Evolutionary conservation across 2,888 invertebrate genomes (phyloP), one percentile per base, ranked within the genome.

Genomic region (Ophonus ardosiacus): DNA sequence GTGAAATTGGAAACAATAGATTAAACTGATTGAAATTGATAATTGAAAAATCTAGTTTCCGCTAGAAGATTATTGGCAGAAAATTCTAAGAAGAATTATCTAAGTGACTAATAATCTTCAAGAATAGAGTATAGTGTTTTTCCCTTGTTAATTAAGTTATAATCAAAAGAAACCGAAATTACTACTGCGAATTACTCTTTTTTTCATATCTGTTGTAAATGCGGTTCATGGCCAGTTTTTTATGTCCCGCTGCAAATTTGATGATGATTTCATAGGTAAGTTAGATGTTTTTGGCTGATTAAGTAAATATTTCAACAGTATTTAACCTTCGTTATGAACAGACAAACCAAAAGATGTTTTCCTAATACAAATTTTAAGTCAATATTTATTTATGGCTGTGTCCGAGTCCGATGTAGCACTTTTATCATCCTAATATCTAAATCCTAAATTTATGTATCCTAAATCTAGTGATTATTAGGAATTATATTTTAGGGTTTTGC

Each of bases 201-300:
- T 59, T 59, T 59, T 17, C 59, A 59, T 21, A 13, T 5, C 13
- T 10, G 63, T 63, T 63, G 21, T 63, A 63, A 63, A 63, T 63
- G 21, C 63, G 63, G 63, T 63, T 63, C 63, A 63, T 13, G 63
- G 63, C 24, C 63, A 63, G 18, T 63, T 63, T 63, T 63, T 63
- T 21, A 18, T 10, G 13, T 59, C 59, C 18, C 8, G 21, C 18
- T 21, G 21, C 63, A 63, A 63, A 63, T 24, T 63, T 63, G 21
- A 18, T 13, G 63, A 63, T 63, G 63, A 63, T 63, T 63, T 63
- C 63, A 63, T 63, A 63, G 63, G 63, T 63, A 61, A 21, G 18
- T 17, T 61, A 61, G 24, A 18, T 21, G 21, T 63, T 63, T 5
- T 63, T 15, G 59, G 18, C 7, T 18, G 18, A 61, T 18, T 17